Evolutionary conservation across 2,888 invertebrate species (phyloP).

Genomic region (Meandrusa payeni): DNA sequence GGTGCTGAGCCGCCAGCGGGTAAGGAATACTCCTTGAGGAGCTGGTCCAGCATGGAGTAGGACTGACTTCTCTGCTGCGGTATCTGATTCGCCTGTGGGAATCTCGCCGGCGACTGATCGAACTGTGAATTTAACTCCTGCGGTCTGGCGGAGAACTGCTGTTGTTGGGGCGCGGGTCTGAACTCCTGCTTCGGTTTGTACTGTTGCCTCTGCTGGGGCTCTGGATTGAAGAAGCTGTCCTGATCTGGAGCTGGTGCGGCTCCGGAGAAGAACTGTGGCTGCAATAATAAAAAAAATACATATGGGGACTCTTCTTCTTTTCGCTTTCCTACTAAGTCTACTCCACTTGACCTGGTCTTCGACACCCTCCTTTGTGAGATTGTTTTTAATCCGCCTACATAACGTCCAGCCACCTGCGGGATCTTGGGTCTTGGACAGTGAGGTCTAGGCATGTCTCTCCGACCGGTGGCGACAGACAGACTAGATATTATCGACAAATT

Average conservation of each 20-base stretch:
- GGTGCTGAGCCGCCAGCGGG: conserved; percentile 85
- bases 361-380: too few relatives aligned
- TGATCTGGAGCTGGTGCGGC: conserved; percentile 59
- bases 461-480: too few relatives aligned
- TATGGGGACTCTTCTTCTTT: too few relatives aligned
- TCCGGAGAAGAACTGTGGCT: conserved; percentile 72
- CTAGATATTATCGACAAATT: too few relatives aligned
- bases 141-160: conserved; percentile 43
- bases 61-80: conserved; percentile 46
- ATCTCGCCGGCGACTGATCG: conserved; percentile 35
- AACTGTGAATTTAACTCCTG: conserved; percentile 45
- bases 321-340: too few relatives aligned
- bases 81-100: conserved; percentile 34
- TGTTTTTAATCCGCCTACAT: too few relatives aligned
- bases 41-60: conserved; percentile 86
- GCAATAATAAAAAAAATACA: conserved; percentile 32
- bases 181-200: conserved; percentile 61
- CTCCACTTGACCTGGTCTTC: too few relatives aligned
- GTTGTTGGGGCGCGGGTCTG: conserved; percentile 48
- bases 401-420: too few relatives aligned
- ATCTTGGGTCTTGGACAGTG: too few relatives aligned
- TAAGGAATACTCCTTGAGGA: conserved; percentile 89
- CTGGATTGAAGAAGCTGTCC: conserved; percentile 58
- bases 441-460: too few relatives aligned
- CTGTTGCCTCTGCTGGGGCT: conserved; percentile 48